Percentiles rank a stretch among this genome's conserved stretches.
Evolutionary conservation across 92 coral and sea anemone species (phyloP).

Genomic region (Bergia puertoricense): DNA sequence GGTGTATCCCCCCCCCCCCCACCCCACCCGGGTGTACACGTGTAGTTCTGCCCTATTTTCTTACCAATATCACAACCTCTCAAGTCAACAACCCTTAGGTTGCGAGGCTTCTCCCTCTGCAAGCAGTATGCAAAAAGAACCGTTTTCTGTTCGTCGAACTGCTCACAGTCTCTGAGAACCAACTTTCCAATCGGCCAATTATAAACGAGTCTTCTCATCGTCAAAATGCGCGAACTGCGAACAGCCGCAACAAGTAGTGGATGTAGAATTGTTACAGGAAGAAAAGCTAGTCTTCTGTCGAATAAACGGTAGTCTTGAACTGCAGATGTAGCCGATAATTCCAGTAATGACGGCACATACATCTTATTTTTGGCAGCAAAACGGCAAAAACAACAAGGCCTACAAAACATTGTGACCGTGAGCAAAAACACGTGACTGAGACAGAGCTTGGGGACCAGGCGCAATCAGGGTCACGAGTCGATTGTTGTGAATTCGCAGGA

Average conservation of each 20-base stretch:
- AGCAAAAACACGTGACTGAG: not conserved
- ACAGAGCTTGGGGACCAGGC: slow-evolving; percentile 24
- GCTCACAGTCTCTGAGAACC: slow-evolving; percentile 60
- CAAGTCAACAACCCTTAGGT: slow-evolving; percentile 69
- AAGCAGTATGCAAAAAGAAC: slow-evolving; percentile 79
- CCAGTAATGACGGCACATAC: slow-evolving; percentile 49
- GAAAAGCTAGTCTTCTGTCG: slow-evolving; percentile 33
- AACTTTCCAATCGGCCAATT: slow-evolving; percentile 83
- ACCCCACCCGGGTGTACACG: no score
- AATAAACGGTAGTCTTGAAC: slow-evolving; percentile 63
- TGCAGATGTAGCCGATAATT: slow-evolving; percentile 62
- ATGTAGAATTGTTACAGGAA: slow-evolving; percentile 70
- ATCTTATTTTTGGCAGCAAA: slow-evolving; percentile 14
- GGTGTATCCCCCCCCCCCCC: no score
- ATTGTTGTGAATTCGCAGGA: not conserved
- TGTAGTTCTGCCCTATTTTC: not conserved
- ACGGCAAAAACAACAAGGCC: no score
- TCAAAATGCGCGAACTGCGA: slow-evolving; percentile 62
- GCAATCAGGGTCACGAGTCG: not conserved
- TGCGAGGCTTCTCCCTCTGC: slow-evolving; percentile 51
- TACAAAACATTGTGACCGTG: not conserved
- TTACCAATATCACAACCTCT: slow-evolving; percentile 90
- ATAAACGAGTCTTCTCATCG: slow-evolving; percentile 57
- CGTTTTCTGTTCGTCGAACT: slow-evolving; percentile 69
- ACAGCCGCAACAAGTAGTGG: slow-evolving; percentile 72